Evolutionary conservation across 2,797 vertebrate genomes (phyloP).

Genomic region (Gadopsis marmoratus): DNA sequence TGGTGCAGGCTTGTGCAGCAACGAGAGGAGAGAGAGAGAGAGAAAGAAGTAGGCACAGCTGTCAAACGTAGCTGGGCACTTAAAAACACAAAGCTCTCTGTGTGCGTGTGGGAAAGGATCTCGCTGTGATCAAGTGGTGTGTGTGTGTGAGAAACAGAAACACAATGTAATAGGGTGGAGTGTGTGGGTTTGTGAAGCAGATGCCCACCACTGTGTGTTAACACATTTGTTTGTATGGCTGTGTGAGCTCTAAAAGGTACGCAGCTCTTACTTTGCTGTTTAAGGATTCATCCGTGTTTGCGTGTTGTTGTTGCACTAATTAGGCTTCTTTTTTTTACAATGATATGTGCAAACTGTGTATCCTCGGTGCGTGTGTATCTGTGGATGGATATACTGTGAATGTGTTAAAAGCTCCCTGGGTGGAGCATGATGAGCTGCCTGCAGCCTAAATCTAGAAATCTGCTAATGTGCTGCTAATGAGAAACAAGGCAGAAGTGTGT

Average conservation of each 20-base stretch:
- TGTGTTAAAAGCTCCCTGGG: slow-evolving; percentile 50
- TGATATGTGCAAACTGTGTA: neutral
- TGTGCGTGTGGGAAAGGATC: slow-evolving; percentile 42
- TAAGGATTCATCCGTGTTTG: slow-evolving; percentile 26
- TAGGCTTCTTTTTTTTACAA: neutral
- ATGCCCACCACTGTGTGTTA: slow-evolving; percentile 8
- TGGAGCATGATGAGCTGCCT: slow-evolving; percentile 42
- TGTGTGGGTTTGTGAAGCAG: slow-evolving; percentile 38
- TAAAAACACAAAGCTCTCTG: slow-evolving; percentile 26
- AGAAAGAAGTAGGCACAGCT: slow-evolving; percentile 28
- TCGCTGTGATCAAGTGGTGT: slow-evolving; percentile 31
- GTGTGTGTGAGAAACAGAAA: slow-evolving; percentile 35
- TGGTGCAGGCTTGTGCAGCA: neutral
- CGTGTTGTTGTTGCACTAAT: slow-evolving; percentile 22
- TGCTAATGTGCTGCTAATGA: slow-evolving; percentile 49
- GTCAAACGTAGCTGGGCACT: slow-evolving; percentile 28
- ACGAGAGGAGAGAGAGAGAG: neutral
- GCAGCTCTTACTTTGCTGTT: slow-evolving; percentile 15
- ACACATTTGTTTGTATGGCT: neutral
- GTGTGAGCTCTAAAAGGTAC: neutral
- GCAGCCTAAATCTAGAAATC: slow-evolving; percentile 39
- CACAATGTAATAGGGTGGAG: slow-evolving; percentile 16
- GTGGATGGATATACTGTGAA: slow-evolving; percentile 32
- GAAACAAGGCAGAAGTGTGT: slow-evolving; percentile 1
- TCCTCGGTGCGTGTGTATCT: neutral